Evolutionary conservation across 2,113 vertebrate species (phyloP).

Genomic region (Emydura subglobosa): DNA sequence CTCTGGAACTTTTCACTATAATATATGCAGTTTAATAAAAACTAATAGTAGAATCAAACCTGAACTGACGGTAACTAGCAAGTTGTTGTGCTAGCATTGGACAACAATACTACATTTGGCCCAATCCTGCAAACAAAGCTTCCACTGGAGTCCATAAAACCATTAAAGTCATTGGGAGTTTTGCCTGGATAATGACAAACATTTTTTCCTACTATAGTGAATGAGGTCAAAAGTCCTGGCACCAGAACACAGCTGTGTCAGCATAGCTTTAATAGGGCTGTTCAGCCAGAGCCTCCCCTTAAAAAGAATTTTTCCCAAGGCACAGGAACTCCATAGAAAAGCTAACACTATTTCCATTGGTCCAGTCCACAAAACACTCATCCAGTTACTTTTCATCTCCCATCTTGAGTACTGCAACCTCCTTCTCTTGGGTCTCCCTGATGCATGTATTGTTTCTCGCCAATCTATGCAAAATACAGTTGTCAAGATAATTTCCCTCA

Average conservation of each 20-base stretch:
- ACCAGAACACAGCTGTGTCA: fast-evolving
- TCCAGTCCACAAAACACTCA: not conserved
- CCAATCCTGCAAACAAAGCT: not conserved
- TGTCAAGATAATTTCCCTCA: not conserved
- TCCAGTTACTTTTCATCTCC: not conserved
- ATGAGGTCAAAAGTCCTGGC: fast-evolving
- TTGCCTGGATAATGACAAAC: not conserved
- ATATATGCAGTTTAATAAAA: not conserved
- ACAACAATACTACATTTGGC: not conserved
- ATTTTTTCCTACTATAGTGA: fast-evolving
- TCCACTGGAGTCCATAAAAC: not conserved
- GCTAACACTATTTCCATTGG: fast-evolving
- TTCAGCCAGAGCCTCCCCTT: fast-evolving
- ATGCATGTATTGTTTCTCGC: not conserved
- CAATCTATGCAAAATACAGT: not conserved
- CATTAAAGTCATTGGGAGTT: fast-evolving
- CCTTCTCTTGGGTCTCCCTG: not conserved
- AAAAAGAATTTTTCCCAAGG: not conserved
- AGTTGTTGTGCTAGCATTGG: not conserved
- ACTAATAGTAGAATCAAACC: not conserved
- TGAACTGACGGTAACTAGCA: not conserved
- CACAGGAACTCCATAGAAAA: fast-evolving
- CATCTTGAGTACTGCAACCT: not conserved
- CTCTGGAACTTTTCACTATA: not conserved
- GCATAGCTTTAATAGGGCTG: not conserved